Conservation (phyloP, 2,888 invertebrate genomes). For the Chydorus sphaericus region DNA sequence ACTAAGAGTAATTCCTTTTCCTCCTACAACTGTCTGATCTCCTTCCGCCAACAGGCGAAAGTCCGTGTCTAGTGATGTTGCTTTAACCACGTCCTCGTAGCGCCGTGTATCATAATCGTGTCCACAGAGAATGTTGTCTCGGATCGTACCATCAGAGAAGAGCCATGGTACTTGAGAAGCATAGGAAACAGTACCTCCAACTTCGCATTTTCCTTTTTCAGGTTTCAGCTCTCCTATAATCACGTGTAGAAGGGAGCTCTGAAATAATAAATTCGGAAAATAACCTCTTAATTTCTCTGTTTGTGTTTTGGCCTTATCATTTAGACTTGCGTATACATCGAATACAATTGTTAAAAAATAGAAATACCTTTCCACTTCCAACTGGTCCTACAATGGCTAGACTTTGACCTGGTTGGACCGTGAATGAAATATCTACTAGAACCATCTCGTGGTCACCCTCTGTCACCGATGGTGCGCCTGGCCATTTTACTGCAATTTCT, state of each 20-base stretch:
- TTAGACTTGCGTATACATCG: too few species aligned
- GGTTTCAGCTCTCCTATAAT: conserved; percentile 34
- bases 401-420: conserved; percentile 22
- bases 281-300: too few species aligned
- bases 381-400: conserved; percentile 60
- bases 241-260: conserved; percentile 22
- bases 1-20: conserved; percentile 36
- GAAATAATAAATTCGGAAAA: neutral
- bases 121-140: conserved; percentile 88
- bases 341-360: neutral
- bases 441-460: neutral
- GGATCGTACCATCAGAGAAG: conserved; percentile 56
- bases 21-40: conserved; percentile 36
- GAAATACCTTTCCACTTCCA: conserved; percentile 52
- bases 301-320: too few species aligned
- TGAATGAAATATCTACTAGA: neutral
- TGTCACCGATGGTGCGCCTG: too few species aligned
- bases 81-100: conserved; percentile 26
- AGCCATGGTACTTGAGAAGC: conserved; percentile 58
- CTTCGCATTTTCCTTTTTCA: conserved; percentile 26
- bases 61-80: conserved; percentile 32
- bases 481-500: conserved; percentile 9
- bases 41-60: conserved; percentile 32
- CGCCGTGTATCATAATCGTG: conserved; percentile 35
- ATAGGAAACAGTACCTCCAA: conserved; percentile 32